Conservation (phyloP, 30 jellyfish, hydroid and myxozoan species). For the Morbakka virulenta region DNA sequence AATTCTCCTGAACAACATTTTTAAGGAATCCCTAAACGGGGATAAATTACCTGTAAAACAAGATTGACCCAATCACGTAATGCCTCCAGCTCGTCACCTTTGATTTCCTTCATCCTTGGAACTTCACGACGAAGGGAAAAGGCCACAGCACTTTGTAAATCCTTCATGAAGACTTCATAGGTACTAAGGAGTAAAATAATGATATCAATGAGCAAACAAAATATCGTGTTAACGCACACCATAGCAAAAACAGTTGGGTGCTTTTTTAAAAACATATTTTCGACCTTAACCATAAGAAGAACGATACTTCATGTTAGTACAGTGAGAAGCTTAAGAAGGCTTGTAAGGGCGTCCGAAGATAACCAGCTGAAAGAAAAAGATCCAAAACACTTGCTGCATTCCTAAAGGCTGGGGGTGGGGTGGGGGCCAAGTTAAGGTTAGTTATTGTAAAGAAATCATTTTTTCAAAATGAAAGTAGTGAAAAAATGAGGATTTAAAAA, state of each 20-base stretch:
- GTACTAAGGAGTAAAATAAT: constrained; percentile 21
- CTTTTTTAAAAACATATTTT: neutral
- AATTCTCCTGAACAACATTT: neutral
- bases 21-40: neutral
- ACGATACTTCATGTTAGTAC: neutral
- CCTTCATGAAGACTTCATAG: constrained; percentile 76
- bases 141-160: constrained; percentile 78
- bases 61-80: constrained; percentile 83
- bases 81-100: constrained; percentile 76
- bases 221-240: neutral
- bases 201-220: neutral
- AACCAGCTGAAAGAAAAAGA: no score
- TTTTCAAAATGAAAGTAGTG: no score
- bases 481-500: no score
- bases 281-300: neutral
- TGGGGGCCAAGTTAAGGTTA: no score
- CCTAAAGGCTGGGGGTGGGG: no score
- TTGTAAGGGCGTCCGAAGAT: no score
- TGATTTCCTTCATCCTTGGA: constrained; percentile 60
- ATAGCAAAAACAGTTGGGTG: neutral
- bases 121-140: constrained; percentile 79
- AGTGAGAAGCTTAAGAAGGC: no score
- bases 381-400: no score
- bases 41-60: constrained; percentile 50
- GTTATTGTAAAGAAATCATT: no score